Evolutionary conservation across 37 sponge, comb jelly and placozoan species (phyloP).

Genomic region (Cladorhizidae sp.): DNA sequence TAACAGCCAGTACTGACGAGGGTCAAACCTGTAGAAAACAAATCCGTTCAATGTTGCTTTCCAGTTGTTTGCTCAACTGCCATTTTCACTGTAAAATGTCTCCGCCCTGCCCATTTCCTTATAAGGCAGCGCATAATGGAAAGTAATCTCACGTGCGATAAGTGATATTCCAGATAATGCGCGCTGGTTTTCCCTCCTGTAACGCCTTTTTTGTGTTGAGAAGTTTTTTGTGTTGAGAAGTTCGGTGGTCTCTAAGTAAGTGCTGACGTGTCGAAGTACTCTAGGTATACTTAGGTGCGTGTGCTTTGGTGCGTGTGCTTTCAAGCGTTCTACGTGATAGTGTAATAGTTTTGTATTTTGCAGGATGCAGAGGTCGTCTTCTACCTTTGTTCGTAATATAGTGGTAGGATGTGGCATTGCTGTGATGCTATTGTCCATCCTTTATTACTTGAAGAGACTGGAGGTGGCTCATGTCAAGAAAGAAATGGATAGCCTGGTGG

Average conservation of each 20-base stretch:
- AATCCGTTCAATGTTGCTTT: constrained; percentile 1
- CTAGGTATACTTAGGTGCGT: no score
- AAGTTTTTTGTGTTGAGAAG: no score
- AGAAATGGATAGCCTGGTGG: not conserved
- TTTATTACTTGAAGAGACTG: constrained; percentile 47
- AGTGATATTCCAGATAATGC: constrained; percentile 2
- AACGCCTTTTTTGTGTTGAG: no score
- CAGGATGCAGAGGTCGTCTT: constrained; percentile 2
- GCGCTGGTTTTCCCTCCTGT: not conserved
- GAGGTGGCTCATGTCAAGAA: constrained; percentile 5
- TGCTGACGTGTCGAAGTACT: no score
- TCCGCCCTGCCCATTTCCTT: constrained; percentile 34
- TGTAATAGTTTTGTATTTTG: not conserved
- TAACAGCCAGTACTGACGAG: no score
- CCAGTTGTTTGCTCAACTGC: not conserved
- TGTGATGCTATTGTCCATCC: constrained; percentile 17
- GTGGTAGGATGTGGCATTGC: not conserved
- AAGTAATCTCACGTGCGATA: constrained; percentile 22
- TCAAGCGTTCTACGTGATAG: not conserved
- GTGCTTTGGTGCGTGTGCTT: no score
- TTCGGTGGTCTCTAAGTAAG: no score
- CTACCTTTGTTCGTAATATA: not conserved
- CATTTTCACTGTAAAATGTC: not conserved
- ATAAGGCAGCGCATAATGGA: not conserved
- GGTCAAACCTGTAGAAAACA: no score